Percentiles rank a stretch among this genome's conserved stretches.
Evolutionary conservation across 2,888 invertebrate genomes (phyloP).

Genomic region (Doris montereyensis): DNA sequence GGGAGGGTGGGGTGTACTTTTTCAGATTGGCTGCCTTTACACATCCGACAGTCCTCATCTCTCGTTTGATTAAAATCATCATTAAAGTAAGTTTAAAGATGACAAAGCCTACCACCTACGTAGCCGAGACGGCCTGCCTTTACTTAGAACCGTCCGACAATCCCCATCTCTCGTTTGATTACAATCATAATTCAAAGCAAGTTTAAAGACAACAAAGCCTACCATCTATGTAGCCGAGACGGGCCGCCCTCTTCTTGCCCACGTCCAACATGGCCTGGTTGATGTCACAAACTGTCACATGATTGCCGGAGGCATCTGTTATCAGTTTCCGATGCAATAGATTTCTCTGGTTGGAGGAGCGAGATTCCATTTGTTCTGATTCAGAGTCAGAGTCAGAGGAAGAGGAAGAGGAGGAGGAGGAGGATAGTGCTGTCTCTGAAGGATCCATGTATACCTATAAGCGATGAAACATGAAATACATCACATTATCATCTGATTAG

Average conservation of each 20-base stretch:
- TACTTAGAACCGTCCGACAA: too few species aligned
- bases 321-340: background rate
- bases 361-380: background rate
- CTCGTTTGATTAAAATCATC: too few species aligned
- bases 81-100: too few species aligned
- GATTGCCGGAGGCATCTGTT: constrained; percentile 38
- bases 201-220: background rate
- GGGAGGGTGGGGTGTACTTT: too few species aligned
- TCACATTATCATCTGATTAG: background rate
- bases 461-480: background rate
- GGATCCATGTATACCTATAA: constrained; percentile 39
- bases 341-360: background rate
- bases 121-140: too few species aligned
- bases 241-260: constrained; percentile 82
- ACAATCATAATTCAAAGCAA: too few species aligned
- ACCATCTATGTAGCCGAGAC: constrained; percentile 75
- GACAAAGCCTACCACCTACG: too few species aligned
- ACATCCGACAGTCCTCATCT: too few species aligned
- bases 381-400: constrained; percentile 22
- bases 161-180: too few species aligned
- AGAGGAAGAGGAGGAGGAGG: constrained; percentile 43
- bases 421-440: constrained; percentile 20
- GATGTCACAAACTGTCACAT: constrained; percentile 83
- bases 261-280: constrained; percentile 94
- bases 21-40: too few species aligned